Evolutionary conservation across 2,888 invertebrate genomes (phyloP), one percentile per base, ranked within the genome.

Genomic region (Cremastinae sp.): DNA sequence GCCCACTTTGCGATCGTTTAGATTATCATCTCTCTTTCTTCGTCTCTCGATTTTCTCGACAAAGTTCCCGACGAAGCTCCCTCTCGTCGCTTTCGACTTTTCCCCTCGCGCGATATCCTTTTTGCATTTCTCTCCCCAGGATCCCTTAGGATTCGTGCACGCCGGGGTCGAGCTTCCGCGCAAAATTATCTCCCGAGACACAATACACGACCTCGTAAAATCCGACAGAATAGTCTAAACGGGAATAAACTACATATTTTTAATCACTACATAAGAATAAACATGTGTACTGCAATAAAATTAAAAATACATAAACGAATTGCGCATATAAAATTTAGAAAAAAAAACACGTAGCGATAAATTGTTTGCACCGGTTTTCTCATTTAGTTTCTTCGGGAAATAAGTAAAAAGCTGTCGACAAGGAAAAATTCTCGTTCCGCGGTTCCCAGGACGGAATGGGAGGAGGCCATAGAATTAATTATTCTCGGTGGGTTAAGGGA

Each of bases 1-100:
- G 84, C 83, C 84, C 86, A 87, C 88, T 88, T 89, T 87, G 84
- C 84, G 84, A 87, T 88, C 88, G 85, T 87, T 87, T 87, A 88
- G 87, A 87, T 89, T 86, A 89, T 87, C 84, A 85, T 87, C 86
- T 84, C 82, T 83, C 83, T 82, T 64, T 86, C 84, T 84, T 81
- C 82, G 82, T 80, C 80, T 78, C 78, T 83, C 81, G 81, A 68
- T 86, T 85, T 84, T 82, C 82, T 82, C 75, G 79, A 77, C 78
- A 82, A 80, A 80, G 49, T 36, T 38, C 49, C 49, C 54, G 58
- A 28, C 28, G 28, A 28, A 5, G 28, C 28, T 28, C 5, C 54
- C 82, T 82, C 81, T 43, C 53, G 38, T 36, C 47, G 59, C 53
- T 51, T 72, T 59, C 70, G 58, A 66, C 68, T 74, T 47, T 62